These are phyloP conservation scores for Drosophila paranaensis DNA, from an alignment of 2,888 invertebrate species.

Conservation along the genomic window DNA sequence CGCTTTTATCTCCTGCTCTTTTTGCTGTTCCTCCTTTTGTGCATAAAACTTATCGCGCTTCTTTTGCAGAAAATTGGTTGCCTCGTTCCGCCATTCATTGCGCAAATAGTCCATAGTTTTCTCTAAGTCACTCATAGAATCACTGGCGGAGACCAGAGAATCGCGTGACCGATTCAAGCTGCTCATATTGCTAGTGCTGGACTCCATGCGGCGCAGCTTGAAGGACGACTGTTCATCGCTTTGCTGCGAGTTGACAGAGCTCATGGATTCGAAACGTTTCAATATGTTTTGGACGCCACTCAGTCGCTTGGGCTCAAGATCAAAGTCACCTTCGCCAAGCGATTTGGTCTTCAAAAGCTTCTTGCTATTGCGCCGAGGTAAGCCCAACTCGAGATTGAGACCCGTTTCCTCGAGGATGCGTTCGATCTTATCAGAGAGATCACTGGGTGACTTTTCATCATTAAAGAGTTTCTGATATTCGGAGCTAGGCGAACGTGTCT, in stretches of 20 bases:
- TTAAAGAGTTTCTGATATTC: conserved; percentile 84
- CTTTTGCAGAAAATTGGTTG: conserved; percentile 83
- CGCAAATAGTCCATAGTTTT: conserved; percentile 84
- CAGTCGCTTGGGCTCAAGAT: conserved; percentile 48
- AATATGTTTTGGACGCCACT: conserved; percentile 81
- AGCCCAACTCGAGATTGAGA: conserved; percentile 79
- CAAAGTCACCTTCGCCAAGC: conserved; percentile 78
- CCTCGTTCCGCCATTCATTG: conserved; percentile 83
- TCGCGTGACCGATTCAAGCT: conserved; percentile 80
- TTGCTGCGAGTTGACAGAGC: conserved; percentile 75
- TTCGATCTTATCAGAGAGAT: conserved; percentile 84
- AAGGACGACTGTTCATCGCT: conserved; percentile 71
- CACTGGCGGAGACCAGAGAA: conserved; percentile 75
- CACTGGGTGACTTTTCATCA: conserved; percentile 84
- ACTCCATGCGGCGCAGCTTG: conserved; percentile 80
- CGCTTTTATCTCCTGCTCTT: conserved; percentile 26
- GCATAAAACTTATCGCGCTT: conserved; percentile 82
- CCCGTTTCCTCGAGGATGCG: conserved; percentile 82
- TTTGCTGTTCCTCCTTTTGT: conserved; percentile 61
- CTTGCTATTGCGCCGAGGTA: conserved; percentile 69
- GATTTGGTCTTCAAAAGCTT: conserved; percentile 80
- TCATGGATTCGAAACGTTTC: conserved; percentile 83
- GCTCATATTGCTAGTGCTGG: conserved; percentile 79
- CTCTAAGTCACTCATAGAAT: conserved; percentile 82
- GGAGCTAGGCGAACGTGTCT: conserved; percentile 81